Evolutionary conservation across 2,113 vertebrate species (phyloP).

Genomic region (Carollia perspicillata): DNA sequence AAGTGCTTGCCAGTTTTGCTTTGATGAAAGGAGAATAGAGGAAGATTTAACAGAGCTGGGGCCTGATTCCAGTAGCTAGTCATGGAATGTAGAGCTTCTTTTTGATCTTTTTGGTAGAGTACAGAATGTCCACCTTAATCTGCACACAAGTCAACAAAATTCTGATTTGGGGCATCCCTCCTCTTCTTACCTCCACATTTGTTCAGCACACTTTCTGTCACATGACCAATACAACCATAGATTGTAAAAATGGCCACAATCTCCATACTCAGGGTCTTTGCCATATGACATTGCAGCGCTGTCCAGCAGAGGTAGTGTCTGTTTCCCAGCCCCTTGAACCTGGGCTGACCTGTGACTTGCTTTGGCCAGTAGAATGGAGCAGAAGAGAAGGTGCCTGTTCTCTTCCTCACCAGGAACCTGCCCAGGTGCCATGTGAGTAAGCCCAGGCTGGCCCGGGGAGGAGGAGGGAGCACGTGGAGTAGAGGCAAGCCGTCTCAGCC

Average conservation of each 20-base stretch:
- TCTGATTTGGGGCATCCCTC: not conserved
- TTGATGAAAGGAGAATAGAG: not conserved
- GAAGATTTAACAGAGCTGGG: not conserved
- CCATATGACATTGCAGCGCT: not conserved
- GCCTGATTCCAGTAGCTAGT: not conserved
- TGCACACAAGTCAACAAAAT: not conserved
- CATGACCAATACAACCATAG: rapidly evolving
- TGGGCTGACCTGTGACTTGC: not conserved
- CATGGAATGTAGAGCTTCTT: not conserved
- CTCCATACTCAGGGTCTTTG: not conserved
- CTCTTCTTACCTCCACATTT: not conserved
- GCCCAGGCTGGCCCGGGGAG: not conserved
- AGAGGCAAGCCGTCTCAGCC: not conserved
- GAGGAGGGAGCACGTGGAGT: not conserved
- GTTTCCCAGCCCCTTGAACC: rapidly evolving
- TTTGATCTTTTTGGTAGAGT: not conserved
- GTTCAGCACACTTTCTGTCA: not conserved
- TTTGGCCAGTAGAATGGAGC: not conserved
- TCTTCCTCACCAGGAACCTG: not conserved
- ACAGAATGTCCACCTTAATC: not conserved
- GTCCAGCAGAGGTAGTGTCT: not conserved
- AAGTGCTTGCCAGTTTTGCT: not conserved
- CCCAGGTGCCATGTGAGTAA: not conserved
- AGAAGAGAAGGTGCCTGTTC: not conserved
- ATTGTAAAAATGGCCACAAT: not conserved